These are phyloP conservation scores for Horisme vitalbata DNA, from an alignment of 2,888 invertebrate genomes.

Conservation along the genomic window DNA sequence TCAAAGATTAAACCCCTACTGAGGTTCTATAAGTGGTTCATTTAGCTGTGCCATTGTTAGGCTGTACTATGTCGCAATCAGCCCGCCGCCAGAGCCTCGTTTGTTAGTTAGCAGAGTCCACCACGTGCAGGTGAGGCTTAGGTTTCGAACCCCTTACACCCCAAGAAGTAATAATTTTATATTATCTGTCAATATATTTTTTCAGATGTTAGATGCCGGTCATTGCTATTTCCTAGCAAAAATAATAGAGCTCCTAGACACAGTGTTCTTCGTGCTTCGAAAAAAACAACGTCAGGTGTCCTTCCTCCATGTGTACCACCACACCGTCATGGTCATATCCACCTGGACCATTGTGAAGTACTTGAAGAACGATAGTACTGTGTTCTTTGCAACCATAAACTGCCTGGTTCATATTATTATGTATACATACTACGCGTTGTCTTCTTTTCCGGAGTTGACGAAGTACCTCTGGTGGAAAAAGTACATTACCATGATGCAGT, in stretches of 20 bases:
- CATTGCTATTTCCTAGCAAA: slow-evolving; percentile 89
- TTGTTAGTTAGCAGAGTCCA: no score
- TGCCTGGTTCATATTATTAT: slow-evolving; percentile 89
- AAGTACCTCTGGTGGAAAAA: slow-evolving; percentile 93
- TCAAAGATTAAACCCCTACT: no score
- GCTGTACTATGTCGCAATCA: no score
- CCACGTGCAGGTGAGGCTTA: no score
- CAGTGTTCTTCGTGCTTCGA: slow-evolving; percentile 92
- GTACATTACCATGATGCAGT: slow-evolving; percentile 89
- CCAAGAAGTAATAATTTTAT: no score
- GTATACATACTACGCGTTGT: slow-evolving; percentile 89
- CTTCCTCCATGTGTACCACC: slow-evolving; percentile 94
- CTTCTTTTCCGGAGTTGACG: slow-evolving; percentile 86
- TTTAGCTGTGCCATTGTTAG: no score
- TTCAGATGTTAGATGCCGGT: slow-evolving; percentile 43
- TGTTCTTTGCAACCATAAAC: slow-evolving; percentile 86
- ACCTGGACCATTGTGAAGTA: slow-evolving; percentile 88
- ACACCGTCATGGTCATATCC: slow-evolving; percentile 87
- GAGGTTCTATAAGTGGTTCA: no score
- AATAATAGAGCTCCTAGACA: slow-evolving; percentile 87
- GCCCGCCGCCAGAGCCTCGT: no score
- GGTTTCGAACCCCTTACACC: no score
- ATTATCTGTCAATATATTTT: no score
- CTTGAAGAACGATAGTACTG: slow-evolving; percentile 86
- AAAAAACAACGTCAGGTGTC: slow-evolving; percentile 89